These are phyloP conservation scores for Copidosoma aretas DNA, from an alignment of 2,888 invertebrate species.

Conservation along the genomic window DNA sequence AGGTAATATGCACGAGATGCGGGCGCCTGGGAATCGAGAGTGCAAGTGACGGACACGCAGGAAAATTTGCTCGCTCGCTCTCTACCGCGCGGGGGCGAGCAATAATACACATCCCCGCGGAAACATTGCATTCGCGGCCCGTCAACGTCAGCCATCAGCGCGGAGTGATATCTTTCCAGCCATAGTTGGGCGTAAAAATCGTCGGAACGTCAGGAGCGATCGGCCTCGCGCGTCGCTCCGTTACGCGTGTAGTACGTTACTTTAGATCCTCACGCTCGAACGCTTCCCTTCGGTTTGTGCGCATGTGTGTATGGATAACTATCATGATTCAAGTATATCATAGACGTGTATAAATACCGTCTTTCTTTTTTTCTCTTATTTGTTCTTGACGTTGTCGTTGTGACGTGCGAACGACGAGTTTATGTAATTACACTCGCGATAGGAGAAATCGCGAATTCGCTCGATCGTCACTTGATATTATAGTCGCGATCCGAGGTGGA, in stretches of 20 bases:
- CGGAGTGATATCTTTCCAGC: slow-evolving; percentile 22
- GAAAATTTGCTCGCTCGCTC: slow-evolving; percentile 13
- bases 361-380: too few species aligned
- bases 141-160: slow-evolving; percentile 9
- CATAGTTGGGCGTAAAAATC: slow-evolving; percentile 2
- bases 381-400: too few species aligned
- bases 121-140: slow-evolving; percentile 1
- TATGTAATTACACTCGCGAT: neutral
- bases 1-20: neutral
- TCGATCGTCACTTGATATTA: neutral
- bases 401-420: neutral
- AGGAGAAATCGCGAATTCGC: neutral
- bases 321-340: too few species aligned
- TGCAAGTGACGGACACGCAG: slow-evolving; percentile 26
- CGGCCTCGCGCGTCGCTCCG: slow-evolving; percentile 7
- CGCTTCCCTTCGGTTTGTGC: too few species aligned
- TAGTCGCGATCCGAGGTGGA: neutral
- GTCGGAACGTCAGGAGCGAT: slow-evolving; percentile 30
- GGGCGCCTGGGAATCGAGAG: slow-evolving; percentile 28
- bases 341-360: too few species aligned
- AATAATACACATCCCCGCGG: neutral
- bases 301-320: too few species aligned
- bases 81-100: neutral
- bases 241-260: too few species aligned
- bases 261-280: too few species aligned